phyloP scores from a whole-genome alignment of 2,888 invertebrate species.

The Melanchra persicariae region DNA sequence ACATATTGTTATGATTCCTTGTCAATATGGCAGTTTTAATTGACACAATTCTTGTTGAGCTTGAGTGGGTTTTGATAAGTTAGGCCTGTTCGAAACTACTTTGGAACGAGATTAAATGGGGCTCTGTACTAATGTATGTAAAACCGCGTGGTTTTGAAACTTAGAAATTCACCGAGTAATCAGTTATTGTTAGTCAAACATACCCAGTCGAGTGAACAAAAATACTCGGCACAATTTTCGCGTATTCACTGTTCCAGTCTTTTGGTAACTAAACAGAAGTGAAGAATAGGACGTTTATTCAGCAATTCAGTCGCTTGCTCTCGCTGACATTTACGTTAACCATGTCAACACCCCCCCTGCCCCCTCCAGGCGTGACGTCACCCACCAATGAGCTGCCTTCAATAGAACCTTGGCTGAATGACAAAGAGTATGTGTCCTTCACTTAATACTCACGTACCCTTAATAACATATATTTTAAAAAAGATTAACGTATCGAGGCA shows the following conservation, averaged over 20 bases:
- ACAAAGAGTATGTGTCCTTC: neutral
- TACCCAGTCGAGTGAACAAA: neutral
- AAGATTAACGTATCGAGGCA: neutral
- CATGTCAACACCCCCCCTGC: neutral
- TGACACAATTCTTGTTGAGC: too few relatives aligned
- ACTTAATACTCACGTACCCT: neutral
- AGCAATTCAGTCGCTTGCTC: constrained; percentile 16
- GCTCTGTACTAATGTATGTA: neutral
- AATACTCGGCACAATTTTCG: neutral
- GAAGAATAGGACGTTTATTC: constrained; percentile 32
- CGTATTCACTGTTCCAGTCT: neutral
- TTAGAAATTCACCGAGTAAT: neutral
- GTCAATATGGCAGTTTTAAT: too few relatives aligned
- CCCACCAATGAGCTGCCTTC: constrained; percentile 5
- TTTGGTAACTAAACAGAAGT: constrained; percentile 21
- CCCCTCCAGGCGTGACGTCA: constrained; percentile 20
- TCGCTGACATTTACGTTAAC: constrained; percentile 33
- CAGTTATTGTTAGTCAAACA: neutral
- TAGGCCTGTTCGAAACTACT: too few relatives aligned
- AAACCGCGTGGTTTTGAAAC: too few relatives aligned
- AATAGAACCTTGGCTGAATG: neutral
- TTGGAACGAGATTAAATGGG: neutral
- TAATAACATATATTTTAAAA: neutral
- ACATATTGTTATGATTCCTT: too few relatives aligned
- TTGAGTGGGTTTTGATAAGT: too few relatives aligned